phyloP scores from a whole-genome alignment of 2,888 invertebrate species.

The Graphium colonna region DNA sequence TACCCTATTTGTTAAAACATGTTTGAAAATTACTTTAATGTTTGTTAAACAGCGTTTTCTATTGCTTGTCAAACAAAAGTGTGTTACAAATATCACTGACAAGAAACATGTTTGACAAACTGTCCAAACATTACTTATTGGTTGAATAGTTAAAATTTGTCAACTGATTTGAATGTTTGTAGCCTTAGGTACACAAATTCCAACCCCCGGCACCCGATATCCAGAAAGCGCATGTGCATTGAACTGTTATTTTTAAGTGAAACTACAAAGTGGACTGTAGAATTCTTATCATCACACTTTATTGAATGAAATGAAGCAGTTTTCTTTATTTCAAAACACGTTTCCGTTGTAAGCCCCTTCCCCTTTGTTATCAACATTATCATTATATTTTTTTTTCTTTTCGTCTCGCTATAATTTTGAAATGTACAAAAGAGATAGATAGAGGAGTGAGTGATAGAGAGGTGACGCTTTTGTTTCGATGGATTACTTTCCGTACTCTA shows the following conservation, averaged over 20 bases:
- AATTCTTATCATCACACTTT: constrained; percentile 75
- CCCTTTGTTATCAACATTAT: constrained; percentile 31
- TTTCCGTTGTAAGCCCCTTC: constrained; percentile 19
- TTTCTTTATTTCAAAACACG: constrained; percentile 34
- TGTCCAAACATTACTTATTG: no score
- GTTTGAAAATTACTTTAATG: no score
- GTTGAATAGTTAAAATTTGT: no score
- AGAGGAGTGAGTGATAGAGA: neutral
- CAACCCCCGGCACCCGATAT: neutral
- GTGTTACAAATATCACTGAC: neutral
- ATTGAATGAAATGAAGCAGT: constrained; percentile 47
- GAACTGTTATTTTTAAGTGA: constrained; percentile 72
- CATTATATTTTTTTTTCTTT: neutral
- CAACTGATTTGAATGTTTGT: no score
- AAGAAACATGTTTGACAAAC: no score
- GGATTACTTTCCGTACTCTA: constrained; percentile 48
- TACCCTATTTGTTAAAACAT: no score
- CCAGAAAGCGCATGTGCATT: constrained; percentile 42
- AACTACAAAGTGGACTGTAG: constrained; percentile 70
- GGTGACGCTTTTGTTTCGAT: constrained; percentile 68
- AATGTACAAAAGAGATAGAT: constrained; percentile 65
- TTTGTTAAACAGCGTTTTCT: no score
- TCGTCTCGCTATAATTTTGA: constrained; percentile 41
- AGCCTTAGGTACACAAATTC: neutral
- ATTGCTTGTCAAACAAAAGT: no score